Evolutionary conservation across 2,888 invertebrate species (phyloP).

Genomic region (Heliconius erato): DNA sequence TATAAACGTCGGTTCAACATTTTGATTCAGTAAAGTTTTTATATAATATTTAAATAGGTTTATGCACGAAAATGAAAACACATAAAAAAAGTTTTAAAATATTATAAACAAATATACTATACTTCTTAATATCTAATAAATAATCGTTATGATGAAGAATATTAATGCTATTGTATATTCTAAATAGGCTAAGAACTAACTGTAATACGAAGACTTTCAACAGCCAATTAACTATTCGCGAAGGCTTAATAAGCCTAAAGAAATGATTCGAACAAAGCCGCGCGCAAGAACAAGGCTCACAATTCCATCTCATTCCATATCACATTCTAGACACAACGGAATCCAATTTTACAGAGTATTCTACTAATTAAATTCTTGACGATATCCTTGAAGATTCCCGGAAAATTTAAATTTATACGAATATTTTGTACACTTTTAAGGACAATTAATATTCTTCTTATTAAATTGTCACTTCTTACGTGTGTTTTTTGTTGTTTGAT

Average conservation of each 20-base stretch:
- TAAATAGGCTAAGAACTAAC: not conserved
- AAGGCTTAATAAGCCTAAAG: not conserved
- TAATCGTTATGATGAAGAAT: no score
- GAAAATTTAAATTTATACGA: constrained; percentile 17
- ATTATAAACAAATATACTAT: no score
- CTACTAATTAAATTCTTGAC: constrained; percentile 34
- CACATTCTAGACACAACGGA: constrained; percentile 27
- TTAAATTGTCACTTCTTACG: not conserved
- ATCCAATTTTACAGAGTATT: constrained; percentile 28
- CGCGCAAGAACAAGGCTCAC: not conserved
- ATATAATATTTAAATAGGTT: no score
- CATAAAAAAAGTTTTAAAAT: no score
- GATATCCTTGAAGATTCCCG: not conserved
- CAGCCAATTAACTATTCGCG: no score
- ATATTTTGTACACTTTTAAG: not conserved
- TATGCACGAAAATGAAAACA: no score
- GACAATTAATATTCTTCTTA: not conserved
- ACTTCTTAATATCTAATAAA: no score
- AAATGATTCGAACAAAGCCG: not conserved
- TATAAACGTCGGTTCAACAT: no score
- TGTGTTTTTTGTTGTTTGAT: not conserved
- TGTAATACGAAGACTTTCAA: not conserved
- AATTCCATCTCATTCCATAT: constrained; percentile 9
- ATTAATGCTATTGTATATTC: no score
- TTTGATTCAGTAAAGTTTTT: no score